Base-by-base conservation (phyloP, 2,797 vertebrate species). In the Sarcoramphus papa region DNA sequence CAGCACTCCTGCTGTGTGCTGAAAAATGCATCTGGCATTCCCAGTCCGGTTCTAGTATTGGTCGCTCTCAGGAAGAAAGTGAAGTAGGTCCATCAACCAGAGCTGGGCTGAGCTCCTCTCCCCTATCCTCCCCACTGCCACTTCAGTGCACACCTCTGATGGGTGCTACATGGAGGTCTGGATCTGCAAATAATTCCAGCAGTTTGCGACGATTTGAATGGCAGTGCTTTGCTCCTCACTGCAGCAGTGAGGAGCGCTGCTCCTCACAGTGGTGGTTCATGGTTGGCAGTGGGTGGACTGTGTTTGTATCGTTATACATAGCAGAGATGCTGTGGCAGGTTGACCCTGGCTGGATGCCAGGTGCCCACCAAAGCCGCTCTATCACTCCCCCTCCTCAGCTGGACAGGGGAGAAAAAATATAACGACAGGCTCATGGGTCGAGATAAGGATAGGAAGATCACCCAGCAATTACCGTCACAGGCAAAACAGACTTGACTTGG, bases 291-390 rank as follows among this genome's bases (percentile, higher is more conserved):
- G 10, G 53, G 27, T 27, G 45, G 19, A 16, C 23, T 7, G 2
- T 6, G 12, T 50, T 65, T 40, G 4, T 41, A 13, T 16, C 2
- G 0, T n/a, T 70, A 28, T 3, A 28, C 3, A 2, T 10, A 74
- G 22, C 27, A 64, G 70, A 31, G 50, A 63, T 56, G 45, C 35
- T 45, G 45, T 50, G 37, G 37, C 37, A 37, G 10, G 37, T 37
- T 37, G 37, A 37, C 37, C 37, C 37, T 37, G 37, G 37, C 37
- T 37, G 37, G 37, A 37, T 37, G 37, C 37, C 37, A 37, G 10
- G 37, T 37, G 37, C 37, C 37, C 37, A 37, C 37, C 37, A 37
- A 37, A 37, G 37, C 37, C 37, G 9, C 37, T 37, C 37, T 37
- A 37, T 37, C 37, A 37, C 37, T 37, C 37, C 37, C 37, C 37